These are phyloP conservation scores for Trachemys scripta DNA, from an alignment of 2,113 vertebrate species.

Conservation along the genomic window DNA sequence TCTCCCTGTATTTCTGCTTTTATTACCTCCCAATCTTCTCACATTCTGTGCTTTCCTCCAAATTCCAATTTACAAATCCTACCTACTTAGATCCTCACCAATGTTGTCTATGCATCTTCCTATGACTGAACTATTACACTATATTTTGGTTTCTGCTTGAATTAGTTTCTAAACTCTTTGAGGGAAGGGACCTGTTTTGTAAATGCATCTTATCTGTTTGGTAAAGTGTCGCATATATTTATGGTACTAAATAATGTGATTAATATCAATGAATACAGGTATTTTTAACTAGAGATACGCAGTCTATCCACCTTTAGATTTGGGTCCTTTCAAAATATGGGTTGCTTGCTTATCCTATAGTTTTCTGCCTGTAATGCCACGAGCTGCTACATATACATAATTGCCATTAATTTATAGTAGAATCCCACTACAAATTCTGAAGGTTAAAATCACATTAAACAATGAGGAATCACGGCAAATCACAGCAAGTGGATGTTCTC, in stretches of 20 bases:
- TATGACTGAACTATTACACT: background rate
- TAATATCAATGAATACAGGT: background rate
- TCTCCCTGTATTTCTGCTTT: background rate
- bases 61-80: background rate
- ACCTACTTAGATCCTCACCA: background rate
- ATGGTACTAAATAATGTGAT: background rate
- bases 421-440: background rate
- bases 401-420: background rate
- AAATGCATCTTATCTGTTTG: background rate
- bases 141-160: background rate
- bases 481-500: background rate
- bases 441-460: constrained; percentile 22
- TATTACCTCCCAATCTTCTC: background rate
- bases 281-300: background rate
- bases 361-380: background rate
- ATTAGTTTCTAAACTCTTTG: background rate
- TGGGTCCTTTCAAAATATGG: background rate
- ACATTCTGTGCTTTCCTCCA: background rate
- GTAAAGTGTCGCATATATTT: background rate
- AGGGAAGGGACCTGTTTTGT: background rate
- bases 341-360: background rate
- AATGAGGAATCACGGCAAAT: constrained; percentile 14
- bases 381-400: background rate
- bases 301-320: background rate
- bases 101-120: background rate